phyloP scores from a whole-genome alignment of 2,113 vertebrate genomes.

The Lynx canadensis region DNA sequence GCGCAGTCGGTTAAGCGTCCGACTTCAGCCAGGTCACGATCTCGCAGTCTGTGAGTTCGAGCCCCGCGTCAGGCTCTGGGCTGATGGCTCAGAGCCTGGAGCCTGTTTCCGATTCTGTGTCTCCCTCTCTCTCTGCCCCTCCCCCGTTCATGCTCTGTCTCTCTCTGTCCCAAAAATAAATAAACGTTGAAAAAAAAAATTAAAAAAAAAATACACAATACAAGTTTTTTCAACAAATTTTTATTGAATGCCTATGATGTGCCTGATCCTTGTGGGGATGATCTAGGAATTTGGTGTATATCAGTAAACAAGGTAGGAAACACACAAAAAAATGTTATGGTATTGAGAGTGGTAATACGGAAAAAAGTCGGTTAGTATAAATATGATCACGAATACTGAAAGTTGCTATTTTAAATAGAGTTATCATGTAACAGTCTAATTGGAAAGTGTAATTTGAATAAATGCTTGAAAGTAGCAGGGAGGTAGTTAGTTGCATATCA shows the following conservation, averaged over 20 bases:
- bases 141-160: too few relatives aligned
- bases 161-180: too few relatives aligned
- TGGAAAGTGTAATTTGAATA: not conserved
- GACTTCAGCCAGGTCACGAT: too few relatives aligned
- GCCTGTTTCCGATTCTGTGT: too few relatives aligned
- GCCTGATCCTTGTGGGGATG: not conserved
- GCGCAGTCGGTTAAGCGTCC: too few relatives aligned
- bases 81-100: too few relatives aligned
- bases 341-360: not conserved
- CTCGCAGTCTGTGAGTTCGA: too few relatives aligned
- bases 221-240: not conserved
- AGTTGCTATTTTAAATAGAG: not conserved
- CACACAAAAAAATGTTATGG: not conserved
- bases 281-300: not conserved
- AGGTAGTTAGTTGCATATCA: not conserved
- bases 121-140: too few relatives aligned
- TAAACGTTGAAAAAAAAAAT: too few relatives aligned
- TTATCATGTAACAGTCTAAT: not conserved
- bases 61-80: too few relatives aligned
- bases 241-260: not conserved
- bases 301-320: not conserved
- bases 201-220: not conserved
- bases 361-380: not conserved
- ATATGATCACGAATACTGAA: not conserved
- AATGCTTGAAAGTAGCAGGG: not conserved